Evolutionary conservation across 1,140 invertebrate genomes (phyloP), one percentile per base, ranked within the genome.

Genomic region (Drosophila tani): DNA sequence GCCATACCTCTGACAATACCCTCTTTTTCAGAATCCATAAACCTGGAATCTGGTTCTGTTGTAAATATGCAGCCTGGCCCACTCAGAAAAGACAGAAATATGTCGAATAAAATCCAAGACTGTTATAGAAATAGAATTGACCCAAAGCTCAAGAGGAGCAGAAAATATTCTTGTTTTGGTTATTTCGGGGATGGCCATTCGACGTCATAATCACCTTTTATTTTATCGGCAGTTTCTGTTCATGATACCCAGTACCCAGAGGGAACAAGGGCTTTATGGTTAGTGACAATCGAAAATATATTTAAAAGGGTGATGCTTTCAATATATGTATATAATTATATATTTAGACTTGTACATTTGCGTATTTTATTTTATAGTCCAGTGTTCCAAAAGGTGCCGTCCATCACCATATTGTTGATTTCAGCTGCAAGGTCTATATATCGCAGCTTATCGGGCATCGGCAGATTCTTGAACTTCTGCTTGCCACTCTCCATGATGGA

Each of bases 151-250:
- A 40, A 29, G 12, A 40, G 17, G 24, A n/a, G n/a, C n/a, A n/a
- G n/a, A n/a, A n/a, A n/a, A n/a, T 27, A 67, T 70, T 68, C 43
- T 71, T 47, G 24, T 71, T 35, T 45, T 17, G 15, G 17, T 29
- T 70, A 35, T 67, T 51, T 66, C 63, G 38, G 27, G 66, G 38
- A 50, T 71, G 66, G 67, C 45, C 50, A 55, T 57, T 69, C 41
- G 53, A 71, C 50, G 68, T 70, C 67, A 69, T 50, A 69, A 45
- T 29, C 32, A 15, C 12, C 65, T 40, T 60, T 81, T 75, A 68
- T 62, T 55, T 67, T 29, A 21, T 32, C 11, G 0, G 17, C 6
- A 56, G 51, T 66, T 58, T 53, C 32, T 47, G 38, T 15, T 38
- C 41, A 15, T 53, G 12, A 21, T 55, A 55, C 32, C 17, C 4